A percentile compares a stretch with the other conserved stretches of the same genome.
Evolutionary conservation across 2,888 invertebrate species (phyloP).

Genomic region (Rhaphigaster nebulosa): DNA sequence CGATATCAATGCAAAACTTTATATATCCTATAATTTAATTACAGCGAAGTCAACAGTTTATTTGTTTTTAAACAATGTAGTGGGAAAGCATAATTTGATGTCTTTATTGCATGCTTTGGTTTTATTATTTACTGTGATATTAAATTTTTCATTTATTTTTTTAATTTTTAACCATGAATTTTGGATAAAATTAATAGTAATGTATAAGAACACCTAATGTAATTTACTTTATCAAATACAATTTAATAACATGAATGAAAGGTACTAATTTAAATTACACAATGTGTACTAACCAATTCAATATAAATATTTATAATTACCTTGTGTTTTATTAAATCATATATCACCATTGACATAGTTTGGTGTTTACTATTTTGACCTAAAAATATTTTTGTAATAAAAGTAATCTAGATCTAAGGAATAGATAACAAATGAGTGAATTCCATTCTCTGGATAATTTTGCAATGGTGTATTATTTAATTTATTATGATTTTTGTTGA

Average conservation of each 20-base stretch:
- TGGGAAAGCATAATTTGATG: neutral
- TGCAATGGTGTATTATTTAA: too few relatives aligned
- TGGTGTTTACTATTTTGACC: neutral
- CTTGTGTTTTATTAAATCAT: constrained; percentile 17
- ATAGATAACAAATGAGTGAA: too few relatives aligned
- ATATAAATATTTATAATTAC: neutral
- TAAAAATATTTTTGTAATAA: neutral
- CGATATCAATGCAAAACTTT: neutral
- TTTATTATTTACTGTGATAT: constrained; percentile 36
- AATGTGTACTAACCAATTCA: constrained; percentile 13
- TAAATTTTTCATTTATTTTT: neutral
- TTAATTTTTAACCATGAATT: constrained; percentile 4
- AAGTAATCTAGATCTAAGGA: too few relatives aligned
- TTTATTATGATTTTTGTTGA: neutral
- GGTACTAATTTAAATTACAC: constrained; percentile 24
- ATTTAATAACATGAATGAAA: constrained; percentile 14
- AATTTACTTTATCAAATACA: constrained; percentile 18
- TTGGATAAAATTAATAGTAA: neutral
- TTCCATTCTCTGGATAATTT: too few relatives aligned
- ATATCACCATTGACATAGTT: neutral
- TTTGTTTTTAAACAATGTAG: neutral
- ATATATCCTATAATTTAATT: neutral
- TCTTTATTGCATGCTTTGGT: constrained; percentile 24
- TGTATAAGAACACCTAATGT: neutral
- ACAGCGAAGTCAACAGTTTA: neutral